Percentiles rank a stretch among this genome's conserved stretches.
phyloP scores from a whole-genome alignment of 2,113 vertebrate genomes.

The Epinephelus fuscoguttatus region DNA sequence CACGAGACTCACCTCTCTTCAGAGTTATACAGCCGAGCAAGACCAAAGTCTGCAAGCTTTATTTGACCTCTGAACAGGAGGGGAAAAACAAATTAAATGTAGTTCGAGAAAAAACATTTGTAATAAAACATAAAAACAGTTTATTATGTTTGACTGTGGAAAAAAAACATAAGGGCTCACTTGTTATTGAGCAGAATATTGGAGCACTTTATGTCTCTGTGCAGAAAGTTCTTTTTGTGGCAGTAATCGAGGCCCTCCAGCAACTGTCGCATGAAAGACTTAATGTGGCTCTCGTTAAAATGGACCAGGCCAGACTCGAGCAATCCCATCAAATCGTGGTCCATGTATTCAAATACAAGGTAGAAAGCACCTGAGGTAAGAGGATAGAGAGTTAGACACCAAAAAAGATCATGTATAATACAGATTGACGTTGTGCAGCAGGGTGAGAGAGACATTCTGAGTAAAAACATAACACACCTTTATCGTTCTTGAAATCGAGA shows the following conservation, averaged over 20 bases:
- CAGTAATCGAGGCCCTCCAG: conserved; percentile 99
- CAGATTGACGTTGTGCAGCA: not conserved
- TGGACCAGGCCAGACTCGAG: conserved; percentile 98
- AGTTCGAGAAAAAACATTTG: not conserved
- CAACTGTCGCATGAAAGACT: conserved; percentile 98
- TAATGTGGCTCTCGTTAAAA: conserved; percentile 98
- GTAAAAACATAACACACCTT: conserved; percentile 82
- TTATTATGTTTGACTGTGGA: not conserved
- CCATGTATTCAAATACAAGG: conserved; percentile 99
- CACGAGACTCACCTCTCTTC: conserved; percentile 91
- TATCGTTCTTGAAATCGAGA: conserved; percentile 98
- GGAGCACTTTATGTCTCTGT: conserved; percentile 98
- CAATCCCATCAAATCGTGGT: conserved; percentile 98
- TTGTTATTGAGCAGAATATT: conserved; percentile 99
- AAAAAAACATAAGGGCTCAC: conserved; percentile 70
- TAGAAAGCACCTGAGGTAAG: conserved; percentile 92
- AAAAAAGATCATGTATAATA: not conserved
- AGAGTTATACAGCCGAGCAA: conserved; percentile 97
- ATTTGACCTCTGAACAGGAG: conserved; percentile 91
- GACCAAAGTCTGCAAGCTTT: conserved; percentile 97
- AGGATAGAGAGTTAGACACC: not conserved
- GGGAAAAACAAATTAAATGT: not conserved
- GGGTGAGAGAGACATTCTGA: not conserved
- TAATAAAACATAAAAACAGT: not conserved
- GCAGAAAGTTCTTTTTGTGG: conserved; percentile 99